Evolutionary conservation across 92 coral and sea anemone species (phyloP).

Genomic region (Chrysogorgia sp.): DNA sequence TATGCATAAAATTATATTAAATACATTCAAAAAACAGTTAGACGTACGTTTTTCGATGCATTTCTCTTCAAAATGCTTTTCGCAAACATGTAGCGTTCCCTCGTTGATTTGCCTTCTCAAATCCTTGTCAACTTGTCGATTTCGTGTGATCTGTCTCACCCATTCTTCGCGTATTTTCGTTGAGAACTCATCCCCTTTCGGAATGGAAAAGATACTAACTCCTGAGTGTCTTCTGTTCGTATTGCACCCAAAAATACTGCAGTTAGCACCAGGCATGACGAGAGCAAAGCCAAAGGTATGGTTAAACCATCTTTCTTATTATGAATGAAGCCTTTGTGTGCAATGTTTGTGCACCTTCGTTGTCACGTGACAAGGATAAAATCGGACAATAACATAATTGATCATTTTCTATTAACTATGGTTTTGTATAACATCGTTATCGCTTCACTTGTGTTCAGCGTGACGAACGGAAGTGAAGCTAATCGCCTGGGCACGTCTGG

Average conservation of each 20-base stretch:
- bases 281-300: too few relatives aligned
- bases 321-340: too few relatives aligned
- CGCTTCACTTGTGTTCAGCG: background rate
- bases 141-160: slow-evolving; percentile 46
- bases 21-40: background rate
- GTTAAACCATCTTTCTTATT: too few relatives aligned
- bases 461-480: too few relatives aligned
- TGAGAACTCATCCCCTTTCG: slow-evolving; percentile 46
- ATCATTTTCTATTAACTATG: slow-evolving; percentile 35
- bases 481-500: too few relatives aligned
- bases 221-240: slow-evolving; percentile 57
- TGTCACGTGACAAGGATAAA: slow-evolving; percentile 26
- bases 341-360: slow-evolving; percentile 15
- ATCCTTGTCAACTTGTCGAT: slow-evolving; percentile 41
- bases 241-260: slow-evolving; percentile 56
- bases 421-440: too few relatives aligned
- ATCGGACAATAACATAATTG: slow-evolving; percentile 11
- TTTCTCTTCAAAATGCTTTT: slow-evolving; percentile 53
- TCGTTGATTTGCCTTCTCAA: slow-evolving; percentile 49
- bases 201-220: slow-evolving; percentile 53
- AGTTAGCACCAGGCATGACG: slow-evolving; percentile 61
- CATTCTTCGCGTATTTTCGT: slow-evolving; percentile 56
- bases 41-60: slow-evolving; percentile 55
- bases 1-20: background rate
- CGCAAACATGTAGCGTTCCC: slow-evolving; percentile 46